Evolutionary conservation across 2,888 invertebrate species (phyloP).

Genomic region (Lochmaea capreae): DNA sequence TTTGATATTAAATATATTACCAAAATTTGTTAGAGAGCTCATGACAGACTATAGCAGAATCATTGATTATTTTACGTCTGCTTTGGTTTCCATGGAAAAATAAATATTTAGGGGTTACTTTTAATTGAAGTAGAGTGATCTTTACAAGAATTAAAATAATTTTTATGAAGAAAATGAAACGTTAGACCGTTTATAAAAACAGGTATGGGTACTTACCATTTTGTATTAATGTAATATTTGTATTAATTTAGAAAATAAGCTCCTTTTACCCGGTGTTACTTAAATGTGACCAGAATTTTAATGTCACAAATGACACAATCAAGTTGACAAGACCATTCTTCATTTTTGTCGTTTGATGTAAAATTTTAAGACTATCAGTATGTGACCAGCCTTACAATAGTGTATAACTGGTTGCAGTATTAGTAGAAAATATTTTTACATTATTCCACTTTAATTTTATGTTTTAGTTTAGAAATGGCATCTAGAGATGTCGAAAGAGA

Average conservation of each 20-base stretch:
- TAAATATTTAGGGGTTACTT: constrained; percentile 40
- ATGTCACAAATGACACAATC: constrained; percentile 1
- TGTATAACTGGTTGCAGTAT: neutral
- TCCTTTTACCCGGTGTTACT: neutral
- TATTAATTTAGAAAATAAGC: neutral
- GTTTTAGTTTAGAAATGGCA: constrained; percentile 44
- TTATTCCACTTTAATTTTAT: neutral
- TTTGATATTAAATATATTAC: constrained; percentile 22
- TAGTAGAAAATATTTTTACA: neutral
- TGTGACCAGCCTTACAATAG: neutral
- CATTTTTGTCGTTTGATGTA: constrained; percentile 1
- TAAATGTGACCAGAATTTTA: neutral
- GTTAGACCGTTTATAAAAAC: neutral
- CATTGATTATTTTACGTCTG: constrained; percentile 20
- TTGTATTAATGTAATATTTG: constrained; percentile 4
- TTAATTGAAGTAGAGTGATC: neutral
- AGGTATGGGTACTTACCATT: constrained; percentile 44
- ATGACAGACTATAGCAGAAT: neutral
- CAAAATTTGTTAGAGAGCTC: constrained; percentile 22
- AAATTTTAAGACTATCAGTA: neutral
- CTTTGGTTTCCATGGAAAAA: constrained; percentile 51
- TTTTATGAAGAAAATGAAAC: constrained; percentile 21
- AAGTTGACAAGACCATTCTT: neutral
- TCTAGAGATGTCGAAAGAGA: constrained; percentile 61
- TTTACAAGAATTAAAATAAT: constrained; percentile 8